Evolutionary conservation across 2,797 vertebrate genomes (phyloP), one percentile per base, ranked within the genome.

Genomic region (Coregonus sp.): DNA sequence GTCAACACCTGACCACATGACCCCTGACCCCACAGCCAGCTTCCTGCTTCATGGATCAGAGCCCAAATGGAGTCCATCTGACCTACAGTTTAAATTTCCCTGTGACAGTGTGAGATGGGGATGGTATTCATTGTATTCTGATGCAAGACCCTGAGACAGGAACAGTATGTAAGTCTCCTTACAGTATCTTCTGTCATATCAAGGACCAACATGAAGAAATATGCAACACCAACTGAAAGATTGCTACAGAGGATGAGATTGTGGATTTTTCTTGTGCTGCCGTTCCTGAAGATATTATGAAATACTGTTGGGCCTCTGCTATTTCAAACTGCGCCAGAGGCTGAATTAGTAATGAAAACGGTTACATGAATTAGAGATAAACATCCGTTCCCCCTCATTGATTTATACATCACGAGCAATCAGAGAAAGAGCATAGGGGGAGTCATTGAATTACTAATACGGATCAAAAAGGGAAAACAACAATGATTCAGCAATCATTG

Each of bases 1-100:
- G 50, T 54, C 20, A 71, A 56, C 51, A 40, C n/a, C 40, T 76
- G 56, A 72, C 75, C 69, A 40, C n/a, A 61, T 76, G 56, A 72
- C 69, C 75, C 37, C 29, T 68, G 69, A 76, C 54, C 29, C 50
- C 16, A 25, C n/a, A 16, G 25, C 71, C 25, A 54, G 31, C 51
- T 56, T 72, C 71, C 71, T 72, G 51, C 29, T 1, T 31, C 50
- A 40, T 31, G 29, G 5, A 16, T 47, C 2, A 2, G 5, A 35
- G 6, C 3, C 25, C 33, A 12, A 33, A 14, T 14, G 3, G 12
- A 68, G 29, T 14, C 25, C 25, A 12, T 47, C 40, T 47, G 40
- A 47, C 40, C 40, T 3, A 47, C 9, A 47, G 40, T 9, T 47
- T 12, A 12, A 12, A 47, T 47, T 47, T 47, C 40, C 40, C 40